Base-by-base conservation (phyloP, 2,888 invertebrate genomes). In the Eristalis pertinax region DNA sequence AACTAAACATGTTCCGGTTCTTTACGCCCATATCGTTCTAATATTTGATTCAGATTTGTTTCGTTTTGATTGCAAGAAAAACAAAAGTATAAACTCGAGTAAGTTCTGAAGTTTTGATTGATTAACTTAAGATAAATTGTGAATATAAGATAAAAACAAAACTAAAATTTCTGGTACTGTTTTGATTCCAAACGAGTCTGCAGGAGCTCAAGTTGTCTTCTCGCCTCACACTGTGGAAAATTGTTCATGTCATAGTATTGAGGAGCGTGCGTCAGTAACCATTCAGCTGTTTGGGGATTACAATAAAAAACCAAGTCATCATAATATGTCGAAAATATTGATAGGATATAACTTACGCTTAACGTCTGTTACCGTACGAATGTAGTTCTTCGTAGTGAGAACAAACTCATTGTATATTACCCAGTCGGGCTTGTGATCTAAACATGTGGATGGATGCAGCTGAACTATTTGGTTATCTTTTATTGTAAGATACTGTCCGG, bases 401-500 rank as follows among this genome's bases (percentile, higher is more conserved):
- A 99, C 99, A 92, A 99, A 99, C 94, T 99, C 99, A 94, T 99
- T 99, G 94, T 99, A 99, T 84, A 99, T 96, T 58, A 99, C 99
- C 99, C 99, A 99, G 93, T 99, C 99, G 0, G 99, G 99, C 93
- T 99, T 99, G 94, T 99, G 99, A 94, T 99, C 99, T 79, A 99
- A 95, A 92, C 99, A 99, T 10, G 99, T 99, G 89, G 99, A 99
- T 0, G 99, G 99, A 94, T 99, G 99, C 60, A 99, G 95, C 93
- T 99, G 99, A 1, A 99, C 99, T 87, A 98, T 96, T 94, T 99
- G 99, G 94, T 99, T 99, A 94, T 99, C 99, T 93, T 99, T 99
- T 89, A 99, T 98, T 2, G 99, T 99, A 89, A 99, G 94, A 93
- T 99, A 99, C 94, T 99, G 99, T 0, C 99, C 99, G 0, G 98